Evolutionary conservation across 92 coral and sea anemone genomes (phyloP), one percentile per base, ranked within the genome.

Genomic region (Bergia sp.): DNA sequence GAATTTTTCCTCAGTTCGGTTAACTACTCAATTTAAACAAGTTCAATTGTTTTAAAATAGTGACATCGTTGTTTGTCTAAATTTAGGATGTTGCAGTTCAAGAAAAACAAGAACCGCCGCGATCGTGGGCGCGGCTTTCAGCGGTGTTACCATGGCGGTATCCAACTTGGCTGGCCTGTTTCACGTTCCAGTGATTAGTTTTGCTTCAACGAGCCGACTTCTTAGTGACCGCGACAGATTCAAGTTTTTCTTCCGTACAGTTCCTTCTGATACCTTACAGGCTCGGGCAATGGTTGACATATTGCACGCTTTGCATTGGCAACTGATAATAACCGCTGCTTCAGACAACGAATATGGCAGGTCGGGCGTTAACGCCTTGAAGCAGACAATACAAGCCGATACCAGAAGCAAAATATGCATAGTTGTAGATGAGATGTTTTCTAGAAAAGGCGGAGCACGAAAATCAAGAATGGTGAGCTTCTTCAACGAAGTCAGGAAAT

Each of bases 81-180:
- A 76, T 76, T 29, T 71, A 84, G 87, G 13, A 37, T 84, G 87
- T 40, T 93, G 95, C 79, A 85, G 82, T 29, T 76, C 89, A 37
- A 91, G 84, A 8, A 91, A 69, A 13, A 36, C 88, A 37, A 91
- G 86, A 36, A 93, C 95, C 18, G 94, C 80, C 16, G 98, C 94
- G 67, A 92, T 95, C 90, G 91, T 95, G 47, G 98, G 94, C 38
- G 98, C 96, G 12, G 98, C 94, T 20, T 91, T 93, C 91, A 95
- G 98, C 79, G 96, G 96, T 47, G 94, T 95, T 83, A 91, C 96
- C 91, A 95, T 93, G 93, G 98, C 98, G 61, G 67, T 90, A 41
- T 96, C 96, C 5, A 93, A 94, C 82, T 80, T 95, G 37, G 94
- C 96, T 2, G 98, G 94, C 7, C 89, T 95, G 87, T 95, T 95